These are phyloP conservation scores for Chondrosia reniformis DNA, from an alignment of 37 sponge, comb jelly and placozoan species.

Conservation along the genomic window DNA sequence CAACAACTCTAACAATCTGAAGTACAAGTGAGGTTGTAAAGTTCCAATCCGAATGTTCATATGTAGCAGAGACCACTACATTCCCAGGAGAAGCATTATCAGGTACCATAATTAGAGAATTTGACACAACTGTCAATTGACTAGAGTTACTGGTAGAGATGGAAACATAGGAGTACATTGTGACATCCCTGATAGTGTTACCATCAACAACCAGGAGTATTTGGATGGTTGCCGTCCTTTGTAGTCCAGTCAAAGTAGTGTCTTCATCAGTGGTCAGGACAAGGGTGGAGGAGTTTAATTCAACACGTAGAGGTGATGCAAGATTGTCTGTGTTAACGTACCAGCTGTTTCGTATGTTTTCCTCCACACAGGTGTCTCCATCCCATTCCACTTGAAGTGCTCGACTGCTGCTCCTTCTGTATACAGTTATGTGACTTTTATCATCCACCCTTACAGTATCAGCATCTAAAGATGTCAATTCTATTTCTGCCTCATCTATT, in stretches of 20 bases:
- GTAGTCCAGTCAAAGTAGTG: neutral
- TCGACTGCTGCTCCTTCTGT: conserved; percentile 8
- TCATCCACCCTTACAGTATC: neutral
- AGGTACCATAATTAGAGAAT: no score
- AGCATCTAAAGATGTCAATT: neutral
- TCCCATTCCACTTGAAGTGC: conserved; percentile 10
- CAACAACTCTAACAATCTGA: neutral
- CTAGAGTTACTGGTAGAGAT: no score
- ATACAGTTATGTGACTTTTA: neutral
- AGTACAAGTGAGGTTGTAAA: neutral
- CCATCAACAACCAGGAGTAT: neutral
- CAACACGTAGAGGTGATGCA: conserved; percentile 31
- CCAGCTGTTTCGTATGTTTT: neutral
- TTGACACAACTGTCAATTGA: neutral
- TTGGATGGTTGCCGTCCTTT: neutral
- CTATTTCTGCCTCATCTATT: neutral
- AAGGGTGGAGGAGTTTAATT: neutral
- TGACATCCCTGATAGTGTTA: neutral
- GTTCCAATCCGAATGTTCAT: neutral
- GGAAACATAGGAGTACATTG: no score
- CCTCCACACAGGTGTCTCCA: neutral
- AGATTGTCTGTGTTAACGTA: neutral
- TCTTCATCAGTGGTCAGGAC: neutral
- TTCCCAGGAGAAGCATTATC: neutral
- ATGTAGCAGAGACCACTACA: neutral